A percentile compares a stretch with the other conserved stretches of the same genome.
Conservation (phyloP, 2,797 vertebrate genomes). For the Lindbergichthys nudifrons region DNA sequence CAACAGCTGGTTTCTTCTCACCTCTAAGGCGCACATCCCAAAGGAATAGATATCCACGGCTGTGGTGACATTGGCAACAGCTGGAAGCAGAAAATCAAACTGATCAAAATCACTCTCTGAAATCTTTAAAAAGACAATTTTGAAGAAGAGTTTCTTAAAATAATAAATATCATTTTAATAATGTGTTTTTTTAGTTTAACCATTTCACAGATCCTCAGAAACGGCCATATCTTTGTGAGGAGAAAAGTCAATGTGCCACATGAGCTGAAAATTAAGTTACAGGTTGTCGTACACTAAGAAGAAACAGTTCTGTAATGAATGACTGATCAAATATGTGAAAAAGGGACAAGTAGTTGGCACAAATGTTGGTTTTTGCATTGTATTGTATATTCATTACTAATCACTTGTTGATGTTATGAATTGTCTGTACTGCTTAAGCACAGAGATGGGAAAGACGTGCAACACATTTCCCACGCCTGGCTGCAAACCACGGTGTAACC, state of each 20-base stretch:
- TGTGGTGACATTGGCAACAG: conserved; percentile 95
- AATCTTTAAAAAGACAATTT: conserved; percentile 15
- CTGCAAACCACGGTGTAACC: background rate
- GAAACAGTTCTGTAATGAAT: too few relatives aligned
- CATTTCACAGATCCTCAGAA: background rate
- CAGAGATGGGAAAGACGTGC: background rate
- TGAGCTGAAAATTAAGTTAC: background rate
- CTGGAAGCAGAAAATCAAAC: conserved; percentile 77
- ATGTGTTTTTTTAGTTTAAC: background rate
- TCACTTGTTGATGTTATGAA: too few relatives aligned
- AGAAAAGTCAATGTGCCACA: too few relatives aligned
- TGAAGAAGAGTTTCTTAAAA: background rate
- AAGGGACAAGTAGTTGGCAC: too few relatives aligned
- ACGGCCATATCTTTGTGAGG: background rate
- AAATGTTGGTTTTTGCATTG: too few relatives aligned
- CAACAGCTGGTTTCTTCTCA: conserved; percentile 53
- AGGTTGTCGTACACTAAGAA: background rate
- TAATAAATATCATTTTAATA: background rate
- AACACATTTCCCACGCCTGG: background rate
- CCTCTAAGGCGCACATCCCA: conserved; percentile 99
- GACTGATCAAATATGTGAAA: too few relatives aligned
- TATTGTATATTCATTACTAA: too few relatives aligned
- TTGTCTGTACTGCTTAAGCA: too few relatives aligned
- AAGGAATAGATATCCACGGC: conserved; percentile 99
- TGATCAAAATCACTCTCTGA: conserved; percentile 25